Conservation (phyloP, 2,797 vertebrate genomes). For the Sebastes elongatus region DNA sequence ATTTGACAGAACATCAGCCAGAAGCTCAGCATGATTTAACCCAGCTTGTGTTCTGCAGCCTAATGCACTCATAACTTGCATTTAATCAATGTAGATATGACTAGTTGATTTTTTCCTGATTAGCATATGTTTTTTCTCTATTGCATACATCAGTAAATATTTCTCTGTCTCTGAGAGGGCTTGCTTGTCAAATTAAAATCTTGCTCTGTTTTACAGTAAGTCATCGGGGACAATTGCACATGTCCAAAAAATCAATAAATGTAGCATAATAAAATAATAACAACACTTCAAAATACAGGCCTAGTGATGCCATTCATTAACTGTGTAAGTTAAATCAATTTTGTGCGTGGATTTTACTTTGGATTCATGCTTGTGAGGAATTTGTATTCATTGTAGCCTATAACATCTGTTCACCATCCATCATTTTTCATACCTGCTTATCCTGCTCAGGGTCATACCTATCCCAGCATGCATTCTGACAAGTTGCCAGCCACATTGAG, state of each 20-base stretch:
- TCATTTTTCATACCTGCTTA: background rate
- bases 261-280: background rate
- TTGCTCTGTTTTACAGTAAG: background rate
- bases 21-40: conserved; percentile 24
- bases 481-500: background rate
- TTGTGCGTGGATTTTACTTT: background rate
- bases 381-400: background rate
- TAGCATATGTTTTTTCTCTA: background rate
- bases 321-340: background rate
- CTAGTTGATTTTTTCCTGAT: conserved; percentile 44
- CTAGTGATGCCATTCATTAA: background rate
- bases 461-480: background rate
- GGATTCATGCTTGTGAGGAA: background rate
- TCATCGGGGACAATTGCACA: background rate
- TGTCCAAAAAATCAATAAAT: background rate
- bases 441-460: background rate
- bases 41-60: conserved; percentile 10
- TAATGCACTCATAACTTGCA: conserved; percentile 44
- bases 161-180: background rate
- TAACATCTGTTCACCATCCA: background rate
- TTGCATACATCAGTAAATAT: conserved; percentile 18
- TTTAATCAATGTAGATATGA: conserved; percentile 44
- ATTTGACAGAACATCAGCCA: conserved; percentile 13
- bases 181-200: conserved; percentile 2
- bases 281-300: background rate